Base-by-base conservation (phyloP, 64 coral and sea anemone species). In the Astreopora myriophthalma region DNA sequence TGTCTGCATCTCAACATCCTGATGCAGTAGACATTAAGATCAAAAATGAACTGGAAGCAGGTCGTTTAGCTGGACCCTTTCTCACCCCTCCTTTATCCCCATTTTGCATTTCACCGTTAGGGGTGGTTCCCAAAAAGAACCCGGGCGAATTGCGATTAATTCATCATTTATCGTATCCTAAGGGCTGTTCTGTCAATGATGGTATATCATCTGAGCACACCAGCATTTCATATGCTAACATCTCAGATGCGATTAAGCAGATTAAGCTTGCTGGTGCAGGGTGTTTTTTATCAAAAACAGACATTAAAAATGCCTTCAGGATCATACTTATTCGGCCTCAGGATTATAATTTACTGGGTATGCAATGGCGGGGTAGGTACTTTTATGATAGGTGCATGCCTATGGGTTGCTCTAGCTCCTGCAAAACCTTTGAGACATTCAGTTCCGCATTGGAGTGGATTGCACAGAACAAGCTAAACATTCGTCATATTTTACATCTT, bases 61-160 rank as follows among this genome's bases (percentile, higher is more conserved):
- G 75, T 20, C 6, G 75, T 19, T 25, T 48, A n/a, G 4, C 75
- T 55, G 75, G 75, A 17, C 75, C 75, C 6, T 78, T 48, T 16
- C 16, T 16, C 17, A 19, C 11, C 11, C 38, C 37, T 20, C 75
- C 75, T 20, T 78, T 78, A n/a, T 48, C 75, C 6, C 38, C 22
- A 11, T 78, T 78, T 78, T 25, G 23, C 3, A 24, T 64, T 27
- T 84, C 79, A 29, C 79, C 79, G 9, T 22, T 84, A 22, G 79
- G 79, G 6, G 51, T 64, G 12, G 79, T 84, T 26, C 52, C 55
- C 3, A 83, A 63, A 57, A 83, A 83, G 34, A 10, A 6, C 19
- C 84, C 34, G 11, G 65, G 84, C 17, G 84, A 87, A 87, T 87
- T 46, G 71, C 64, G 84, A 66, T 30, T 86, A 31, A 86, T 86